Conservation (phyloP, 2,113 vertebrate species). For the Halichoeres trimaculatus region DNA sequence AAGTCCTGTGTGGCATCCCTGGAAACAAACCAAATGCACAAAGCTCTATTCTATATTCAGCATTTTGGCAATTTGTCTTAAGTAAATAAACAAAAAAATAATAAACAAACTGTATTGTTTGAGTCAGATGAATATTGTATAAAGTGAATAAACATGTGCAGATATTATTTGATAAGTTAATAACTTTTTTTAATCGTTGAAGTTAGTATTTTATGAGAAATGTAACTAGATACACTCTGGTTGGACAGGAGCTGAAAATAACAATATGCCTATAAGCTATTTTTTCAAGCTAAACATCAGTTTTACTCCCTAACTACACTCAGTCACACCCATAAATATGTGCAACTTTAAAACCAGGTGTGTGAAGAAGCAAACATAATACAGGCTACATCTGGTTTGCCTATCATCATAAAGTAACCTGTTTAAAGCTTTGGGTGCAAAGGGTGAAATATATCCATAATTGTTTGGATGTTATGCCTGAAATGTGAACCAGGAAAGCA, state of each 20-base stretch:
- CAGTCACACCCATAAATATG: not conserved
- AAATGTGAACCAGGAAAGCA: not conserved
- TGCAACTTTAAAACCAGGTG: not conserved
- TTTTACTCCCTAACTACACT: not conserved
- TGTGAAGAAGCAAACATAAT: constrained; percentile 5
- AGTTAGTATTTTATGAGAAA: too few relatives aligned
- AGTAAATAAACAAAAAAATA: constrained; percentile 22
- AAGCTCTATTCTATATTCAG: constrained; percentile 2
- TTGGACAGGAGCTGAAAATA: too few relatives aligned
- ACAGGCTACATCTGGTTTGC: constrained; percentile 27
- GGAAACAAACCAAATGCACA: constrained; percentile 45
- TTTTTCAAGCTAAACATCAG: not conserved
- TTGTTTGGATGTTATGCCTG: not conserved
- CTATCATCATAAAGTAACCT: constrained; percentile 26
- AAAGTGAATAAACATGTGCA: not conserved
- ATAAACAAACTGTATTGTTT: constrained; percentile 28
- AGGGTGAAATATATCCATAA: not conserved
- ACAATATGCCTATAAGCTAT: too few relatives aligned
- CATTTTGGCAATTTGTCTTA: constrained; percentile 25
- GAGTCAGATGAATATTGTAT: not conserved
- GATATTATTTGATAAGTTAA: constrained; percentile 24
- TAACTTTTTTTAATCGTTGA: not conserved
- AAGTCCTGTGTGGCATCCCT: constrained; percentile 64
- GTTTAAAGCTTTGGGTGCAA: constrained; percentile 15
- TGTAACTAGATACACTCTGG: too few relatives aligned